Base-by-base conservation (phyloP, 92 coral and sea anemone species). In the Chrysogorgia sp. region DNA sequence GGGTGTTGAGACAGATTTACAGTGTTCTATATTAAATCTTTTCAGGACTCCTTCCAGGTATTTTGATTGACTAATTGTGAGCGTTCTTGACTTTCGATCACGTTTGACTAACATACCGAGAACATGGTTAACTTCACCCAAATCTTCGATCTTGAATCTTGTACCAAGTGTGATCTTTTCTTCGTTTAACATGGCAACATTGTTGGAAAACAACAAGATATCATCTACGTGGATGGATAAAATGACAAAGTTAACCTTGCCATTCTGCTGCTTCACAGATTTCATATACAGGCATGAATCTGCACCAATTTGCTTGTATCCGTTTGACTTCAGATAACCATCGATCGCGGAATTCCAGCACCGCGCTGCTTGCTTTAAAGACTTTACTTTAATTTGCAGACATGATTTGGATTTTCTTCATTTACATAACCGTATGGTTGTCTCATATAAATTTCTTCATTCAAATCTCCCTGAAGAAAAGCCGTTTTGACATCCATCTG, bases 1-100 rank as follows among this genome's bases (percentile, higher is more conserved):
- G 26, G 76, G 75, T 65, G 83, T 79, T 20, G 76, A 79, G 17
- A 79, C 65, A 66, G 84, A 67, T 65, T n/a, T n/a, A n/a, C n/a
- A n/a, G n/a, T n/a, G n/a, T n/a, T n/a, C n/a, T n/a, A n/a, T n/a
- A n/a, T n/a, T n/a, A n/a, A n/a, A n/a, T n/a, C n/a, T n/a, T n/a
- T n/a, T n/a, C n/a, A n/a, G n/a, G n/a, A n/a, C n/a, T n/a, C n/a
- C n/a, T n/a, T n/a, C n/a, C n/a, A n/a, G n/a, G n/a, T n/a, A n/a
- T n/a, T n/a, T n/a, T n/a, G n/a, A n/a, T n/a, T n/a, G n/a, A n/a
- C n/a, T n/a, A n/a, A n/a, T n/a, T n/a, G n/a, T n/a, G n/a, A n/a
- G n/a, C n/a, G n/a, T n/a, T n/a, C n/a, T n/a, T n/a, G n/a, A n/a
- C n/a, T n/a, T n/a, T n/a, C n/a, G n/a, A n/a, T n/a, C n/a, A n/a